Evolutionary conservation across 2,888 invertebrate genomes (phyloP), one percentile per base, ranked within the genome.

Genomic region (Habrosyne pyritoides): DNA sequence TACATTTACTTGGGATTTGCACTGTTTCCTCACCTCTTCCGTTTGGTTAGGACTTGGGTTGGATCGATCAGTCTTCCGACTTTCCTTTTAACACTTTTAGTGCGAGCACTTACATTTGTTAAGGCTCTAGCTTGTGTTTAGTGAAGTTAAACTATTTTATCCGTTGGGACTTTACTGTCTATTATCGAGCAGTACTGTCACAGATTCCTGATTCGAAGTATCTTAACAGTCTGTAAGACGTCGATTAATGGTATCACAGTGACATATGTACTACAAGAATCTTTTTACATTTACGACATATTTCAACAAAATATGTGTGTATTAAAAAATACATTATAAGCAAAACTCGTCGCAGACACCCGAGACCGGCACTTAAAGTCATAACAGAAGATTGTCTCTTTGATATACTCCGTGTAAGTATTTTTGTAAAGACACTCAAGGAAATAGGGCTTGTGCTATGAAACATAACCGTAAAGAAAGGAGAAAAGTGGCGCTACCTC

Each of bases 341-440:
- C 47, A 47, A 21, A 18, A 47, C 10, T 4, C 6, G 22, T 24
- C 24, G n/a, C 22, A 24, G 47, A 21, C 21, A 14, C 48, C 2
- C 14, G 24, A 22, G 24, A 48, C 48, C 7, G 2, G 48, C 48
- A 22, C 48, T 48, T 42, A 26, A 26, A 48, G 24, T 22, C 48
- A 48, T 48, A 48, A 48, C 48, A 24, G 22, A 24, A 48, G n/a
- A 48, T 48, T 48, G 26, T 48, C n/a, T 28, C 28, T 49, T 50
- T 28, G 21, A 50, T 50, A 50, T 12, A 42, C 18, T 14, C 10
- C 18, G 2, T 42, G 36, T 33, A 33, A 33, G 33, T 14, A 42
- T 42, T 42, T 42, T 42, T 42, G n/a, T 42, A 42, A 26, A 14
- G 24, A 14, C 22, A n/a, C 47, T 47, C 26, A 28, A 30, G 28